Percentiles rank a stretch among this genome's conserved stretches.
phyloP scores from a whole-genome alignment of 2,113 vertebrate species.

The Stomatorhinus ivindoensis region DNA sequence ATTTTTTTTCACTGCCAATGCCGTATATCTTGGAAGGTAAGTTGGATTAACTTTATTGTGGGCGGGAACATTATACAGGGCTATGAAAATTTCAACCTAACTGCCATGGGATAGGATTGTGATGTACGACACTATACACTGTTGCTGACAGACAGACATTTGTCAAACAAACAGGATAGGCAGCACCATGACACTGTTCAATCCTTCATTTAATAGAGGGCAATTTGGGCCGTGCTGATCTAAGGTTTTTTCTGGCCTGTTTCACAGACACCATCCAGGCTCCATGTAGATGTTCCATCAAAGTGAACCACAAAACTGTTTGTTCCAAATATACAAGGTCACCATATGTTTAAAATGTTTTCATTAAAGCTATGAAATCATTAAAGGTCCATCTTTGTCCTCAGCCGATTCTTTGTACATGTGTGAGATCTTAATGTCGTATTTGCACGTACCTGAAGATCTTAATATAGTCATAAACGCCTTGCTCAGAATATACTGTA shows the following conservation, averaged over 20 bases:
- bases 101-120: not conserved
- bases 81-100: not conserved
- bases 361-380: not conserved
- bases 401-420: not conserved
- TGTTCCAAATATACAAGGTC: not conserved
- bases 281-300: not conserved
- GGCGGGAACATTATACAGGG: not conserved
- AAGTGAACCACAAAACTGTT: not conserved
- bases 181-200: slow-evolving; percentile 17
- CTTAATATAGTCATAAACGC: not conserved
- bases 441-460: not conserved
- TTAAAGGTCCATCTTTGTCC: not conserved
- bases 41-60: slow-evolving; percentile 6
- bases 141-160: not conserved
- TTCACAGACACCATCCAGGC: not conserved
- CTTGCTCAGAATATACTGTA: not conserved
- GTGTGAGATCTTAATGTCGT: not conserved
- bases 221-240: not conserved
- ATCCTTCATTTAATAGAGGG: slow-evolving; percentile 32
- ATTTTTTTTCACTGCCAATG: slow-evolving; percentile 36
- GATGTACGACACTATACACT: not conserved
- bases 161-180: slow-evolving; percentile 38
- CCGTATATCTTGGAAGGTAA: slow-evolving; percentile 14
- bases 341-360: not conserved
- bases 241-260: not conserved